A percentile compares a stretch with the other conserved stretches of the same genome.
These are phyloP conservation scores for Lineus longissimus DNA, from an alignment of 1,140 invertebrate species.

Conservation along the genomic window DNA sequence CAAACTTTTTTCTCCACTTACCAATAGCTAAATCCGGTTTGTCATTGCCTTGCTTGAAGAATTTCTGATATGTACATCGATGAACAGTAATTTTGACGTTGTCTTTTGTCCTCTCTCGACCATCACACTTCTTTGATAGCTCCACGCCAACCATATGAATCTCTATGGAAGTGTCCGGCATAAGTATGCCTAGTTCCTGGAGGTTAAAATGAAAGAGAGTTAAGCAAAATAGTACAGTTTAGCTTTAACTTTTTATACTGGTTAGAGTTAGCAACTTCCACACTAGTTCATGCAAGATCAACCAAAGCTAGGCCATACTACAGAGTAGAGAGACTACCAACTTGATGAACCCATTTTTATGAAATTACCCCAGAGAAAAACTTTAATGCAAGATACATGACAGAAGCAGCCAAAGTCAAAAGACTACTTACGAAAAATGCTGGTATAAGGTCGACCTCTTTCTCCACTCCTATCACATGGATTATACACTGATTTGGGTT, in stretches of 20 bases:
- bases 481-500: constrained; percentile 13
- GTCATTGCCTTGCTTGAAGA: neutral
- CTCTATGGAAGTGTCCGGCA: constrained; percentile 10
- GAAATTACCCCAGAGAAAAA: neutral
- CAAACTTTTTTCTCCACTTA: too few species aligned
- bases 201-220: neutral
- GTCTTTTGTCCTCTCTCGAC: constrained; percentile 1
- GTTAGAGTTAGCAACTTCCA: too few species aligned
- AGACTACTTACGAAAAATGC: constrained; percentile 14
- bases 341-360: too few species aligned
- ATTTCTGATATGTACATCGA: constrained; percentile 21
- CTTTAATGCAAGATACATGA: neutral
- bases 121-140: constrained; percentile 13
- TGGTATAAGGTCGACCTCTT: constrained; percentile 30
- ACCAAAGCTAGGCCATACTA: too few species aligned
- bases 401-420: neutral
- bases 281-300: too few species aligned
- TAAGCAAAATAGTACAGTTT: neutral
- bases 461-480: constrained; percentile 33
- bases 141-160: constrained; percentile 20
- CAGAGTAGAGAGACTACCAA: too few species aligned
- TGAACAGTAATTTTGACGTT: constrained; percentile 19
- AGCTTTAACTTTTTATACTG: too few species aligned
- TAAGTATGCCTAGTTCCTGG: constrained; percentile 20
- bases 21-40: constrained; percentile 24